Conservation (phyloP, 1,140 invertebrate genomes). For the Agrypnia vestita region DNA sequence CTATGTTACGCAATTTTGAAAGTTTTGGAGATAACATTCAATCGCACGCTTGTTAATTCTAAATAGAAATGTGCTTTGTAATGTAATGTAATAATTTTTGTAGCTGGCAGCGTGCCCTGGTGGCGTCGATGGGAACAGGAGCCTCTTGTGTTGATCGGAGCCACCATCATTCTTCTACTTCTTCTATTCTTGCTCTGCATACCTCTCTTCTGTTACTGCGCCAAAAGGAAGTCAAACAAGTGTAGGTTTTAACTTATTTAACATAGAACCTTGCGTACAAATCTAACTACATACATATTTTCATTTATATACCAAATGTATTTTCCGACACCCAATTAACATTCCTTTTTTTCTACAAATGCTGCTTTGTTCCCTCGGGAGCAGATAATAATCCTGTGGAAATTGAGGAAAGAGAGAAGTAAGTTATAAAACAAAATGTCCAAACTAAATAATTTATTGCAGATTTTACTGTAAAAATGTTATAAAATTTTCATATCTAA, state of each 20-base stretch:
- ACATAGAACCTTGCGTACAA: neutral
- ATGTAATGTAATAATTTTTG: constrained; percentile 20
- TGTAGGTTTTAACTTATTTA: constrained; percentile 78
- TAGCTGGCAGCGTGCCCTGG: constrained; percentile 80
- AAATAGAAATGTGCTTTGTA: neutral
- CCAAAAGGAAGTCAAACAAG: constrained; percentile 86
- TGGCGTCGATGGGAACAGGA: constrained; percentile 82
- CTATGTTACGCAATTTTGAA: too few relatives aligned
- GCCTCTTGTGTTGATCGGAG: constrained; percentile 83
- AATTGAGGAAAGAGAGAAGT: constrained; percentile 88
- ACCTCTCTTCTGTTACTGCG: constrained; percentile 87
- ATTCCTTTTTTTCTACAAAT: constrained; percentile 24
- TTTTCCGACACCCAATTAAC: too few relatives aligned
- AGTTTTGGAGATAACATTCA: neutral
- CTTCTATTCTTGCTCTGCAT: constrained; percentile 87
- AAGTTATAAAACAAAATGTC: constrained; percentile 73
- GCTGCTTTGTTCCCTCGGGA: constrained; percentile 38
- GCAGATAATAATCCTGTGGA: constrained; percentile 85
- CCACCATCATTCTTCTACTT: constrained; percentile 83
- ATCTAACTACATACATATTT: too few relatives aligned
- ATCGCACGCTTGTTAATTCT: neutral
- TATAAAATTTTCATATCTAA: too few relatives aligned
- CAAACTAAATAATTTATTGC: too few relatives aligned
- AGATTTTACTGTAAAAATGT: too few relatives aligned
- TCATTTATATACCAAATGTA: too few relatives aligned